Evolutionary conservation across 2,888 invertebrate species (phyloP).

Genomic region (Morpho deidamia): DNA sequence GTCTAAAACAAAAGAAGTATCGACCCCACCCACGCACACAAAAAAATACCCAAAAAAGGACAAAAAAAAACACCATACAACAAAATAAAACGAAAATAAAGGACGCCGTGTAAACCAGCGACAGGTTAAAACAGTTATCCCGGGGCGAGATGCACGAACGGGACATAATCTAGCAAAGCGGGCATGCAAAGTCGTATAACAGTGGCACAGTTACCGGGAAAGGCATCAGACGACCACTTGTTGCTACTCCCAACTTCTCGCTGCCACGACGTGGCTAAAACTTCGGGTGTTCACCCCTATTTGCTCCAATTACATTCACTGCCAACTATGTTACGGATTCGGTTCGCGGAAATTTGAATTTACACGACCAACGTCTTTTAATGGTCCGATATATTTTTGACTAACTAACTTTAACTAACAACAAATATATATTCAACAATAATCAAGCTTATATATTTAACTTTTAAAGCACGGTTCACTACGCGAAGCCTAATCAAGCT

Average conservation of each 20-base stretch:
- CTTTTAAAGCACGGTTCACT: constrained; percentile 16
- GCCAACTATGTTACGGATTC: constrained; percentile 12
- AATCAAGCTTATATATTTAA: neutral
- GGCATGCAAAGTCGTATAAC: constrained; percentile 71
- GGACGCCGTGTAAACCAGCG: constrained; percentile 32
- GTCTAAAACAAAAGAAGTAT: constrained; percentile 71
- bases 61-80: constrained; percentile 25
- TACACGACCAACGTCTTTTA: constrained; percentile 1
- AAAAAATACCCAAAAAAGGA: constrained; percentile 32
- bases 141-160: constrained; percentile 34
- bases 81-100: constrained; percentile 21
- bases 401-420: neutral
- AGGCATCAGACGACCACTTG: constrained; percentile 72
- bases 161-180: constrained; percentile 58
- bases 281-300: constrained; percentile 45
- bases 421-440: neutral
- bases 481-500: constrained; percentile 14
- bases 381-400: neutral
- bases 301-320: constrained; percentile 27
- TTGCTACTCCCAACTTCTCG: constrained; percentile 61
- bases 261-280: constrained; percentile 37
- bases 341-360: constrained; percentile 15
- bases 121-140: constrained; percentile 45
- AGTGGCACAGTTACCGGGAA: constrained; percentile 71
- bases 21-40: constrained; percentile 57